phyloP scores from a whole-genome alignment of 2,113 vertebrate species.

The Aplodontia rufa region DNA sequence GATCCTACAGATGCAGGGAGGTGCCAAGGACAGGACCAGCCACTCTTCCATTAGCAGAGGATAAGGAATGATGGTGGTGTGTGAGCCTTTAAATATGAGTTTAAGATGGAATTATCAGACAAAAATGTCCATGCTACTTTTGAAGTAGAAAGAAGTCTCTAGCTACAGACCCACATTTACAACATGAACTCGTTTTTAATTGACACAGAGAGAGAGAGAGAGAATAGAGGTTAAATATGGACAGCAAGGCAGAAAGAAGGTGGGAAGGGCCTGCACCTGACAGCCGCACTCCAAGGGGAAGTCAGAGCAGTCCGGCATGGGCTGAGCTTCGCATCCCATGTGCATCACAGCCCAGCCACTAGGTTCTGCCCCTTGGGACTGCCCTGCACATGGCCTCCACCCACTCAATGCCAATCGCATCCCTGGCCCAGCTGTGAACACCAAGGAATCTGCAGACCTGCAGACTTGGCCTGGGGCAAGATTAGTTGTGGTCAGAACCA shows the following conservation, averaged over 20 bases:
- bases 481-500: too few species aligned
- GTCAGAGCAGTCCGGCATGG: too few species aligned
- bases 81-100: neutral
- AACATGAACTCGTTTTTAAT: neutral
- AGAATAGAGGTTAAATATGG: neutral
- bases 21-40: too few species aligned
- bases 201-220: neutral
- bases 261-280: neutral
- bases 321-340: too few species aligned
- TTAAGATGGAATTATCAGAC: neutral
- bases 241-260: neutral
- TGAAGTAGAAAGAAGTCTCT: neutral
- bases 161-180: neutral
- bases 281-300: too few species aligned
- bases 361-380: too few species aligned
- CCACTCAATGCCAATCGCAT: neutral
- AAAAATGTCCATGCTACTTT: neutral
- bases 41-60: too few species aligned
- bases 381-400: fast-evolving
- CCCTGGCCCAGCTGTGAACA: neutral
- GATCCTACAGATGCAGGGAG: too few species aligned
- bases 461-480: too few species aligned
- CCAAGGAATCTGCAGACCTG: neutral
- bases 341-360: too few species aligned
- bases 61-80: too few species aligned